Evolutionary conservation across 2,888 invertebrate genomes (phyloP), one percentile per base, ranked within the genome.

Genomic region (Agrilus cyanescens): DNA sequence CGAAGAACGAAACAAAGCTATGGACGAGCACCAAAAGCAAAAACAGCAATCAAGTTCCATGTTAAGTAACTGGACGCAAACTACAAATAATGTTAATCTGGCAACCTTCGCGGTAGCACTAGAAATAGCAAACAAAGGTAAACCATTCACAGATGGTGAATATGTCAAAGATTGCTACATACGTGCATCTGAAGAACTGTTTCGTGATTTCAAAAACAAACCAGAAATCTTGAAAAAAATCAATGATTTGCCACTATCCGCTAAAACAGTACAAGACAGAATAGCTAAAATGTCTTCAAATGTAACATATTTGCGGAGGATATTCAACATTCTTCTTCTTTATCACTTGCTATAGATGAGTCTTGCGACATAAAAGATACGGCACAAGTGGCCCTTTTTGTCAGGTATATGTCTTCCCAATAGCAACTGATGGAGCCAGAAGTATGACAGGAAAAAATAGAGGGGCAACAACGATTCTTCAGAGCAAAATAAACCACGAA

Each of bases 161-260:
- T 52, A 50, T 39, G 34, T 48, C 10, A 51, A 51, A 49, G 32
- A 35, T 44, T 52, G 46, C 41, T 52, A 50, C 37, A 49, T 50
- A 46, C 33, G 39, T 42, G 47, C 46, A 48, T 49, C 50, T 40
- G 47, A 52, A 46, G 45, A 47, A 44, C 52, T 54, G 32, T 52
- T 54, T 48, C 47, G 49, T 39, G 50, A 53, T 50, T 54, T 54
- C 41, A 53, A 51, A 41, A 54, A 52, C 46, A 51, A 50, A 53
- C 40, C 41, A 46, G 49, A 52, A 47, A 48, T 52, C 37, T 13
- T 45, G 29, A 38, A 35, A 32, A 45, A 39, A 33, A 43, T 32
- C 16, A 38, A 43, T 33, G 35, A 35, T 10, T 34, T 43, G 25
- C 38, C 43, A 32, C 35, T 38, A 14, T 38, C 38, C 33, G 43